phyloP scores from a whole-genome alignment of 1,140 invertebrate species.

The Drosophila elegans region DNA sequence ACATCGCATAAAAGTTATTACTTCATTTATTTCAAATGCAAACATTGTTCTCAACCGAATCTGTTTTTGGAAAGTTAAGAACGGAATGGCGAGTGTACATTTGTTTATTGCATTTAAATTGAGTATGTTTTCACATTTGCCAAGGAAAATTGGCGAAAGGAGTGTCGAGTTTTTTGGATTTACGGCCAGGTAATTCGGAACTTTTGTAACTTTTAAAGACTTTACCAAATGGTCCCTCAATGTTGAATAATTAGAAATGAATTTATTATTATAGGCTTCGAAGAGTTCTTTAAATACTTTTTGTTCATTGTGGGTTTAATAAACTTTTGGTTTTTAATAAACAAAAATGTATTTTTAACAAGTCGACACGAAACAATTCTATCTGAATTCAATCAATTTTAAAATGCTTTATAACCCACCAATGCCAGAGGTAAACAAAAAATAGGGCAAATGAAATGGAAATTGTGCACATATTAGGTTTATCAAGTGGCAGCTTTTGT shows the following conservation, averaged over 20 bases:
- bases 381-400: conserved; percentile 13
- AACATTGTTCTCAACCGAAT: conserved; percentile 70
- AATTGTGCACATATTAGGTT: conserved; percentile 26
- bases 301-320: not conserved
- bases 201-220: conserved; percentile 14
- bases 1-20: conserved; percentile 81
- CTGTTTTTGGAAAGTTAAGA: conserved; percentile 15
- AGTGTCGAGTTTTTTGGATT: not conserved
- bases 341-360: too few relatives aligned
- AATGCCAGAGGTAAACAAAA: not conserved
- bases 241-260: not conserved
- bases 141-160: not conserved
- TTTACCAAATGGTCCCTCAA: conserved; percentile 16
- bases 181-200: not conserved
- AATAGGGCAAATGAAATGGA: conserved; percentile 32
- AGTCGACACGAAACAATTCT: not conserved
- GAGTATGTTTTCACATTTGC: conserved; percentile 9
- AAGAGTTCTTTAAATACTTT: too few relatives aligned
- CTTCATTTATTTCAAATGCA: conserved; percentile 81
- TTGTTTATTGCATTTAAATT: conserved; percentile 55
- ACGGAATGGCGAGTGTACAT: conserved; percentile 10
- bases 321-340: not conserved
- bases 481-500: conserved; percentile 43
- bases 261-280: not conserved
- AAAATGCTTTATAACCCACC: conserved; percentile 4